phyloP scores from a whole-genome alignment of 2,113 vertebrate species.

The Okapia johnstoni region DNA sequence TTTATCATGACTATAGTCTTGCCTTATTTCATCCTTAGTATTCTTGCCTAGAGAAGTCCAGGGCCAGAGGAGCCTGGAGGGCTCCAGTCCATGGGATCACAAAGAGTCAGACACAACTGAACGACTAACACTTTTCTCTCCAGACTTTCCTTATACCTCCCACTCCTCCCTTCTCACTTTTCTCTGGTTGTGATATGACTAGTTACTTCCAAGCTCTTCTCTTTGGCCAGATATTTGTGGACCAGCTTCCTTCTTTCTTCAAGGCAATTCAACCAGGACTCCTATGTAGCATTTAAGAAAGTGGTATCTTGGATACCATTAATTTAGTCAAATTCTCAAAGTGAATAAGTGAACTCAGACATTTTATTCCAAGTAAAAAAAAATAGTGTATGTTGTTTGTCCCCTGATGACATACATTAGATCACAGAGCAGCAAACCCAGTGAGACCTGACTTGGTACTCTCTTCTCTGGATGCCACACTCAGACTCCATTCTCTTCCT shows the following conservation, averaged over 20 bases:
- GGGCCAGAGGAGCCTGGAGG: background rate
- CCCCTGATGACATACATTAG: background rate
- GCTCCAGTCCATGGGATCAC: background rate
- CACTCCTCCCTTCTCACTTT: background rate
- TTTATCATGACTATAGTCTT: background rate
- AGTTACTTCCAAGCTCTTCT: background rate
- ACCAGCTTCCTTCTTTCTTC: background rate
- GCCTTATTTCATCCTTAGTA: background rate
- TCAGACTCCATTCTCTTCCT: background rate
- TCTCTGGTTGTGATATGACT: background rate
- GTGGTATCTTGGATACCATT: background rate
- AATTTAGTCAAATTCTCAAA: background rate
- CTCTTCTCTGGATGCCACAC: fast-evolving
- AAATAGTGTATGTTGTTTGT: background rate
- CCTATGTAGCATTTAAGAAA: background rate
- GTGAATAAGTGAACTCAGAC: background rate
- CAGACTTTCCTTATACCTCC: background rate
- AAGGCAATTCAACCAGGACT: background rate
- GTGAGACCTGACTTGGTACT: background rate
- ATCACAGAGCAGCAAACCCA: background rate
- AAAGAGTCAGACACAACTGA: background rate
- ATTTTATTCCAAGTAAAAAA: background rate
- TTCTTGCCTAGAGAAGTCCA: background rate
- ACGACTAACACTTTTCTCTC: background rate
- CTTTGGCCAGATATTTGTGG: background rate